Percentiles rank a stretch among this genome's conserved stretches.
These are phyloP conservation scores for Melanaphis sacchari DNA, from an alignment of 1,140 invertebrate genomes.

Conservation along the genomic window DNA sequence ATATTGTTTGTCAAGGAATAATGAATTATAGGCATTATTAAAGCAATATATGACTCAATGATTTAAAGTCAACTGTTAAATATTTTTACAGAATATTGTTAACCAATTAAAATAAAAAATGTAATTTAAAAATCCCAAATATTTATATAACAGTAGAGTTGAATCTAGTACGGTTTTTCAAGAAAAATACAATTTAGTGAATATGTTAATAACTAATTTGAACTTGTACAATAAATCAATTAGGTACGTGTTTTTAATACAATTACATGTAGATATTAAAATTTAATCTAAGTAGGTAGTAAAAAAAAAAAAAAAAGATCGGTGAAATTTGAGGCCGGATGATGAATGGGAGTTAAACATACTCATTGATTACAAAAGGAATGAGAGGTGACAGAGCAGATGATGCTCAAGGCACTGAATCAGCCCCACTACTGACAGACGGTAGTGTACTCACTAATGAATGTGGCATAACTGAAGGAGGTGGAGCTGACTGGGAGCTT, in stretches of 20 bases:
- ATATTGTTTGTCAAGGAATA: neutral
- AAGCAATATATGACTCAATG: neutral
- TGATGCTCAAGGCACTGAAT: conserved; percentile 52
- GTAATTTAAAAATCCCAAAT: conserved; percentile 31
- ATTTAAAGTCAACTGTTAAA: neutral
- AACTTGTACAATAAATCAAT: conserved; percentile 42
- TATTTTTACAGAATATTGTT: neutral
- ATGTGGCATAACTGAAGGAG: conserved; percentile 62
- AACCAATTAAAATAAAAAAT: neutral
- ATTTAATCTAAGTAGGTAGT: conserved; percentile 7
- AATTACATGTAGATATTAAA: conserved; percentile 20
- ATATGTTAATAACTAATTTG: conserved; percentile 30
- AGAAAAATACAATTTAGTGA: conserved; percentile 26
- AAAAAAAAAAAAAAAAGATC: conserved; percentile 16
- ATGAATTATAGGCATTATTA: neutral
- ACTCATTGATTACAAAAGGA: conserved; percentile 44
- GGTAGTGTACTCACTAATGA: conserved; percentile 62
- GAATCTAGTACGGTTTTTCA: neutral
- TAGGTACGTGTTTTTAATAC: conserved; percentile 24
- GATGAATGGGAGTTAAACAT: conserved; percentile 46
- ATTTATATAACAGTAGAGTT: neutral
- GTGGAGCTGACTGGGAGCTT: conserved; percentile 63
- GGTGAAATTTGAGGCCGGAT: conserved; percentile 43
- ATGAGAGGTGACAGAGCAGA: conserved; percentile 46
- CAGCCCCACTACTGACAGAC: conserved; percentile 56